Evolutionary conservation across 2,888 invertebrate genomes (phyloP).

Genomic region (Parnassius mnemosyne): DNA sequence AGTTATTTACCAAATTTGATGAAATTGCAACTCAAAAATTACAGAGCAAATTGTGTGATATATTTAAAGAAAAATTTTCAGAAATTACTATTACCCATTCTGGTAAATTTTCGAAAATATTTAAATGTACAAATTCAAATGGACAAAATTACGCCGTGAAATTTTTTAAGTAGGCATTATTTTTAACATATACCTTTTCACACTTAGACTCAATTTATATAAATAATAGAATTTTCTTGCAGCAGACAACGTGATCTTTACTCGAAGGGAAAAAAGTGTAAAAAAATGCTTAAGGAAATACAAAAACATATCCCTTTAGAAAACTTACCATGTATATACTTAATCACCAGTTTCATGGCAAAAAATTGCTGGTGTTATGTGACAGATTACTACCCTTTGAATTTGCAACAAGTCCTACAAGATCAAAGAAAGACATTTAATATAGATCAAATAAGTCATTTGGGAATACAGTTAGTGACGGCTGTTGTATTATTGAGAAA

Average conservation of each 20-base stretch:
- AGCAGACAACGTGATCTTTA: constrained; percentile 7
- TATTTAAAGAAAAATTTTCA: constrained; percentile 33
- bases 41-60: constrained; percentile 33
- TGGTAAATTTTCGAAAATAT: constrained; percentile 51
- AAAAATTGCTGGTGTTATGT: constrained; percentile 44
- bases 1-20: constrained; percentile 3
- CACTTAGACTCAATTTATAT: not conserved
- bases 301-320: constrained; percentile 40
- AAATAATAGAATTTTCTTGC: constrained; percentile 1
- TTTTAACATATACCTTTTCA: not conserved
- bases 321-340: constrained; percentile 37
- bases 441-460: constrained; percentile 44
- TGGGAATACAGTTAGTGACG: constrained; percentile 50
- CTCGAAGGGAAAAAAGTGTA: constrained; percentile 30
- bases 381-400: constrained; percentile 55
- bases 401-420: constrained; percentile 41
- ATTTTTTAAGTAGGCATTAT: constrained; percentile 43
- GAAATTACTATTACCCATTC: constrained; percentile 36
- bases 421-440: constrained; percentile 39
- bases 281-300: constrained; percentile 39
- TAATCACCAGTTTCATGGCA: constrained; percentile 40
- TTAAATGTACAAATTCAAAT: constrained; percentile 36
- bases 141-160: constrained; percentile 45
- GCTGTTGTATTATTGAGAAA: constrained; percentile 50
- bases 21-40: constrained; percentile 23